Base-by-base conservation (phyloP, 2,797 vertebrate genomes). In the Hoplostethus atlanticus region DNA sequence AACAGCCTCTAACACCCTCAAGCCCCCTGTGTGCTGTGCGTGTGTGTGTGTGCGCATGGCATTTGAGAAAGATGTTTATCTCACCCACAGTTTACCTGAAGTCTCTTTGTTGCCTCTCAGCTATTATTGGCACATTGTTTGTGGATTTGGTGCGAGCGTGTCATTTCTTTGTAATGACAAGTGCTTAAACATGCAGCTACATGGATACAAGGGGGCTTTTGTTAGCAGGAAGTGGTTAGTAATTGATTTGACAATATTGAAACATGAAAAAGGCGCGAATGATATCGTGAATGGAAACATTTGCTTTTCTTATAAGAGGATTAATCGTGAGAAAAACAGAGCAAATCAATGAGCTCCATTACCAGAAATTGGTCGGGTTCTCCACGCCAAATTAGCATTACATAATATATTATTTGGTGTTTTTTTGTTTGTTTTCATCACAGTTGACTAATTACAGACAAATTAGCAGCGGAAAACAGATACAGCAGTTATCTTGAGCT, bases 1-100 rank as follows among this genome's bases (percentile, higher is more conserved):
- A 93, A 93, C 92, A 89, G 84, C 84, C 85, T 85, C 76, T 91
- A 92, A 91, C 91, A 91, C 90, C 85, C 89, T 87, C 78, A 1
- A 88, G 80, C 79, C 86, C 83, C 78, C 73, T 58, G 31, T 84
- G 82, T 85, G 79, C 80, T 77, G 15, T 81, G 56, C 62, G 42
- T 50, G 31, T 58, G 52, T 40, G 74, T 79, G 67, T 85, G 79
- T 80, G 80, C 52, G 80, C 82, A 86, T 91, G 85, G 58, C 66
- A 48, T 84, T 83, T 84, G 70, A 86, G 68, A 85, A 71, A 81
- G 71, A 89, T 85, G 79, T 92, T 91, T 86, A 91, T 90, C 84
- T 88, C 89, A 80, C 79, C 76, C 79, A 52, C 13, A 58, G 74
- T 84, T 88, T 80, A 89, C 88, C 83, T 90, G 84, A 52, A 68